A percentile compares a stretch with the other conserved stretches of the same genome.
Conservation (phyloP, 2,113 vertebrate species). For the Bufo bufo region DNA sequence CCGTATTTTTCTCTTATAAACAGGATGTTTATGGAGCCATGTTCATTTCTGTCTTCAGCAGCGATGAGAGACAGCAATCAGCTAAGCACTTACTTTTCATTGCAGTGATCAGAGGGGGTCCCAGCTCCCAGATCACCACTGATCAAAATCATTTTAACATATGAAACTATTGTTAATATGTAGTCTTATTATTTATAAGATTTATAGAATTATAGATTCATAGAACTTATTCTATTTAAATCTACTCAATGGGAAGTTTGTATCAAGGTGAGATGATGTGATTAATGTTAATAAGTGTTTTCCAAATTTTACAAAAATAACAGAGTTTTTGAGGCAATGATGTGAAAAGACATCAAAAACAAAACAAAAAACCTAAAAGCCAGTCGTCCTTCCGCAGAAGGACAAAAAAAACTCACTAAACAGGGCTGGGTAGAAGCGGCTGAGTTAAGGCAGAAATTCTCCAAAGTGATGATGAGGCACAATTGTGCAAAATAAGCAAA, state of each 20-base stretch:
- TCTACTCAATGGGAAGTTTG: neutral
- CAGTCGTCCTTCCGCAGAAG: neutral
- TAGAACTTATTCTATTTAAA: neutral
- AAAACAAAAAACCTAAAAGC: neutral
- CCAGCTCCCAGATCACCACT: too few relatives aligned
- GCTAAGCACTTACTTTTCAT: too few relatives aligned
- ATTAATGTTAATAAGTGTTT: neutral
- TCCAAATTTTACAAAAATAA: neutral
- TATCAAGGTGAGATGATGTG: neutral
- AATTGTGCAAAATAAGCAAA: conserved; percentile 28
- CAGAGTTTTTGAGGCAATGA: neutral
- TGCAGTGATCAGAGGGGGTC: too few relatives aligned
- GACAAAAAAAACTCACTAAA: neutral
- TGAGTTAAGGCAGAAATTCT: neutral
- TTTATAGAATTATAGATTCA: neutral
- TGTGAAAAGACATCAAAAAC: neutral
- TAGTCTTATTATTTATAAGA: too few relatives aligned
- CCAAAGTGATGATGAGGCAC: neutral
- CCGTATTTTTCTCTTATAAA: too few relatives aligned
- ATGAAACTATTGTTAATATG: too few relatives aligned
- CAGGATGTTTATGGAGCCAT: too few relatives aligned
- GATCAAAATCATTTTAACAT: too few relatives aligned
- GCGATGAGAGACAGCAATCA: too few relatives aligned
- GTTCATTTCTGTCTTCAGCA: too few relatives aligned
- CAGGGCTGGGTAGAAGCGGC: neutral